A percentile compares a stretch with the other conserved stretches of the same genome.
Evolutionary conservation across 2,797 vertebrate genomes (phyloP).

Genomic region (Gouania willdenowi): DNA sequence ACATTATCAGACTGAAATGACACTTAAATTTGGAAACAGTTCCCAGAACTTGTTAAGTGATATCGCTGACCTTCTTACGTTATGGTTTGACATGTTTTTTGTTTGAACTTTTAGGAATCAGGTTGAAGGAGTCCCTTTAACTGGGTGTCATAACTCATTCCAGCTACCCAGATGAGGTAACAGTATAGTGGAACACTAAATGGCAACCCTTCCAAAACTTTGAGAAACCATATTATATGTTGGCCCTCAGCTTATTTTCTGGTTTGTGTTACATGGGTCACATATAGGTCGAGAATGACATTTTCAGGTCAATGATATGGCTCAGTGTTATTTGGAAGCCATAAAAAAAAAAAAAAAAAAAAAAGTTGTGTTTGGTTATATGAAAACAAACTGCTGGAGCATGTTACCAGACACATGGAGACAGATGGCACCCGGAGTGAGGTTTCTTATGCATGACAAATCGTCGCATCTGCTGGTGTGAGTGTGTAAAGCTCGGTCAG

Average conservation of each 20-base stretch:
- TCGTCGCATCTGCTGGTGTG: conserved; percentile 61
- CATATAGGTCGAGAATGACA: conserved; percentile 30
- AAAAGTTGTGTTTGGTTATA: conserved; percentile 45
- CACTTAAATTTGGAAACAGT: conserved; percentile 1
- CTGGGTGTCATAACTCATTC: conserved; percentile 40
- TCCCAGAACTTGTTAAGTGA: conserved; percentile 9
- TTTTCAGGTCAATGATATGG: conserved; percentile 38
- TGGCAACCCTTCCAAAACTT: conserved; percentile 27
- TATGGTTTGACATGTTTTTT: conserved; percentile 33
- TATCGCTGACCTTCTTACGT: conserved; percentile 25
- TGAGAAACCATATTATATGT: conserved; percentile 23
- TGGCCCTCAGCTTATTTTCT: conserved; percentile 42
- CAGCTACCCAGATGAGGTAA: conserved; percentile 32
- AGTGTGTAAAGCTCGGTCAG: conserved; percentile 39
- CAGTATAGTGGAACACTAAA: conserved; percentile 35
- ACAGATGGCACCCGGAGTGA: conserved; percentile 70
- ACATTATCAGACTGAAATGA: conserved; percentile 4
- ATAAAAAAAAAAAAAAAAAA: conserved; percentile 59
- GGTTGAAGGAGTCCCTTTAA: conserved; percentile 40
- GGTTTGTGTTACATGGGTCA: conserved; percentile 56
- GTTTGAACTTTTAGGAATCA: conserved; percentile 15
- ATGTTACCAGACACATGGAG: conserved; percentile 50
- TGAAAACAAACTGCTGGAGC: conserved; percentile 51
- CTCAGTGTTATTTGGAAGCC: conserved; percentile 47
- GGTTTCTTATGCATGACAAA: conserved; percentile 70